Evolutionary conservation across 2,797 vertebrate species (phyloP), one percentile per base, ranked within the genome.

Genomic region (Alosa sapidissima): DNA sequence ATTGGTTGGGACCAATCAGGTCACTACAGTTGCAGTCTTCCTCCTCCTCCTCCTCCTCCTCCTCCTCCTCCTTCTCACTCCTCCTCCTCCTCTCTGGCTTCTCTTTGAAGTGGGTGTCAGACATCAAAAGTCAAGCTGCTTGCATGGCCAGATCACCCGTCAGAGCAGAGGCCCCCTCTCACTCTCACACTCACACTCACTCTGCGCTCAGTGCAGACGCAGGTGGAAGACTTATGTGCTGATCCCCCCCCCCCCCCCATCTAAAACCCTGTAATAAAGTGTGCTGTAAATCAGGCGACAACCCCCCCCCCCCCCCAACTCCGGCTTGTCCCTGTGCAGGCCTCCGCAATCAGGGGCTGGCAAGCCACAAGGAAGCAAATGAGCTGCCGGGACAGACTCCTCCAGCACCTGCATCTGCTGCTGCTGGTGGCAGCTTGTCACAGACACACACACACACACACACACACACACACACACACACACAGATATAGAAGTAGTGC

Each of bases 321-420:
- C 54, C 54, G 19, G 16, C 54, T 5, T 55, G 88, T 55, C 82
- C 89, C 89, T 87, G 92, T 89, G 89, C 93, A 93, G 93, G 92
- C 92, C 92, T 90, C 89, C 84, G 92, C 94, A 95, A 95, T 96
- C 94, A 95, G 92, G 91, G 88, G 92, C 90, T 92, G 93, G 93
- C 92, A 92, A 94, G 93, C 93, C 83, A 84, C 89, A 87, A 92
- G 95, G 95, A 95, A 96, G 94, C 94, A 95, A 95, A 95, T 95
- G 93, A 95, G 95, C 89, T 89, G 89, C 91, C 90, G 88, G 92
- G 36, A 19, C 72, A 75, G 89, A 95, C 94, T 95, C 93, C 87
- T 86, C 91, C 90, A 88, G 90, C 93, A 93, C 93, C 95, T 95
- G 95, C 93, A 92, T 94, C 90, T 88, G 86, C 54, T 55, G 19